Base-by-base conservation (phyloP, 2,797 vertebrate genomes). In the Eurystomus glaucurus region DNA sequence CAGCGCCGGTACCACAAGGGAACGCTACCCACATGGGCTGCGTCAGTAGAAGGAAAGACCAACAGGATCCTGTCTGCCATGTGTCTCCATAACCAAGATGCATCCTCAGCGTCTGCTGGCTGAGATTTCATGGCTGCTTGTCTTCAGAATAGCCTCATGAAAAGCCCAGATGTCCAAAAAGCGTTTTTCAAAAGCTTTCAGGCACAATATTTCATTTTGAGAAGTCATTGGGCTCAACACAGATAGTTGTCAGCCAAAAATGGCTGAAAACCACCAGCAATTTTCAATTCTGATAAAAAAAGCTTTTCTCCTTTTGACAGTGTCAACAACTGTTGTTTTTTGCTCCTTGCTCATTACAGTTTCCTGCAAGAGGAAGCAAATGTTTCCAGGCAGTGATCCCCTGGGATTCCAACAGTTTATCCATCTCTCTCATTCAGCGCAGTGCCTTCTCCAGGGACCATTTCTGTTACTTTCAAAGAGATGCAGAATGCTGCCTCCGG, bases 101-200 rank as follows among this genome's bases (percentile, higher is more conserved):
- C 39, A 35, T 19, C 29, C 77, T 84, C 74, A 5, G 18, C 8
- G 92, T 61, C 89, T 89, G 46, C 81, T 92, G 70, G 81, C 57
- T 87, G 70, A 50, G 41, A 35, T 65, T 85, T 87, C 70, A 51
- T 4, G 29, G 74, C 58, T 79, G 33, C 70, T 20, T 93, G 37
- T 26, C 83, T 92, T 82, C 3, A 3, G 58, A 87, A 79, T 45
- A 39, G 68, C 54, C 51, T 68, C 55, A 20, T 29, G 37, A 76
- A 61, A 89, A 88, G 39, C 25, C 52, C 72, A 50, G 35, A 57
- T 84, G n/a, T 71, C 78, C 80, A 92, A 91, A 54, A 72, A 43
- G 19, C 84, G n/a, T 95, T 94, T 94, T 94, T 82, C 78, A 87
- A 91, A 90, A 89, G 65, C 55, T 91, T 92, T 82, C 84, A 95